phyloP scores from a whole-genome alignment of 2,797 vertebrate genomes.

The Myotis vivesi region DNA sequence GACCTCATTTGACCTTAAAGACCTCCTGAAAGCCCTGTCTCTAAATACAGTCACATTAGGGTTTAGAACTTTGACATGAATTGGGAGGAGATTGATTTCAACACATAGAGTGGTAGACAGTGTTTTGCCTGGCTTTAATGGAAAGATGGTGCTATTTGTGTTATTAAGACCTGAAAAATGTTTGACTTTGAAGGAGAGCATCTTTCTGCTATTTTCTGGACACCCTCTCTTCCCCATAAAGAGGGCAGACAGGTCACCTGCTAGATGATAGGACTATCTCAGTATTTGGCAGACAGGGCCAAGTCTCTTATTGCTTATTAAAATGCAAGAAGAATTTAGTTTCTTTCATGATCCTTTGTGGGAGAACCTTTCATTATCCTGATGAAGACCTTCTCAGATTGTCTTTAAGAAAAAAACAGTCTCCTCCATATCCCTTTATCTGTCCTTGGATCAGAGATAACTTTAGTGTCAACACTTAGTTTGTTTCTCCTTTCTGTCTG shows the following conservation, averaged over 20 bases:
- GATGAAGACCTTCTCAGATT: background rate
- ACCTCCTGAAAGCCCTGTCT: background rate
- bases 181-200: background rate
- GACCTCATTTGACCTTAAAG: background rate
- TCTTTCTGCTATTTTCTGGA: background rate
- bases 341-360: background rate
- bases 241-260: background rate
- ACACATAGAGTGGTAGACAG: background rate
- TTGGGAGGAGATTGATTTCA: background rate
- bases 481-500: background rate
- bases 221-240: background rate
- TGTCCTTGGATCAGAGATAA: background rate
- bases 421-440: background rate
- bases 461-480: background rate
- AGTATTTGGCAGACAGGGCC: background rate
- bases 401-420: background rate
- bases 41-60: background rate
- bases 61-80: background rate
- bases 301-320: background rate
- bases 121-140: constrained; percentile 1
- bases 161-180: background rate
- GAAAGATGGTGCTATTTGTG: background rate
- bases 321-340: background rate
- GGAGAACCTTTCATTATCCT: background rate
- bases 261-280: background rate